Evolutionary conservation across 2,113 vertebrate genomes (phyloP).

Genomic region (Colistium nudipinnis): DNA sequence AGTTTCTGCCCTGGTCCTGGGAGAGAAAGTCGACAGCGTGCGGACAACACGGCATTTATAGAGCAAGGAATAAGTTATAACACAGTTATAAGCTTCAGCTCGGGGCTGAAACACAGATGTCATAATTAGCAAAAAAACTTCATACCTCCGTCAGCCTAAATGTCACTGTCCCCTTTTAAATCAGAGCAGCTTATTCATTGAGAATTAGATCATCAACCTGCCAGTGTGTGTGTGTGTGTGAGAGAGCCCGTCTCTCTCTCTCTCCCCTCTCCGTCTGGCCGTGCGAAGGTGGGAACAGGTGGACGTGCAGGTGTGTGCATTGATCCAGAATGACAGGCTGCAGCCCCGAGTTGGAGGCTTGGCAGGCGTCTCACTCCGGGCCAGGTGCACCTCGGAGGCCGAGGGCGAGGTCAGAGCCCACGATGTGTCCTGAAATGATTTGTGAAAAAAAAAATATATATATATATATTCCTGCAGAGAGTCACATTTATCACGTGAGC

Average conservation of each 20-base stretch:
- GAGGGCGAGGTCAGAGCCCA: slow-evolving; percentile 29
- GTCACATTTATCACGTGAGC: not conserved
- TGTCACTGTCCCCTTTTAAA: slow-evolving; percentile 44
- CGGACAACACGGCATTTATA: too few species aligned
- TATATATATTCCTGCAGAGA: slow-evolving; percentile 13
- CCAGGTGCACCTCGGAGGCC: slow-evolving; percentile 54
- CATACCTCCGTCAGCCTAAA: slow-evolving; percentile 40
- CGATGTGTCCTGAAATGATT: slow-evolving; percentile 53
- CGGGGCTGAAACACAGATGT: slow-evolving; percentile 1
- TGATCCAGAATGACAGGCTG: slow-evolving; percentile 75
- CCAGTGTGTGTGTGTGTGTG: too few species aligned
- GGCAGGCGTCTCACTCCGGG: slow-evolving; percentile 52
- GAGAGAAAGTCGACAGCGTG: slow-evolving; percentile 28
- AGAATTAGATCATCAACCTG: slow-evolving; percentile 66
- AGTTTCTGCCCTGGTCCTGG: slow-evolving; percentile 23
- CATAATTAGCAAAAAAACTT: slow-evolving; percentile 44
- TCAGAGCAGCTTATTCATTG: slow-evolving; percentile 53
- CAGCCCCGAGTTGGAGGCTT: slow-evolving; percentile 68
- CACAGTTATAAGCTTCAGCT: not conserved
- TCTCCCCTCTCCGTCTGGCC: not conserved
- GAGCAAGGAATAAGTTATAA: too few species aligned
- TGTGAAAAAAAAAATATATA: slow-evolving; percentile 35
- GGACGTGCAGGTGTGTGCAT: slow-evolving; percentile 71
- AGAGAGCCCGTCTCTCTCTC: slow-evolving; percentile 14
- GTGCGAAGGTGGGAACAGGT: slow-evolving; percentile 65